Evolutionary conservation across 2,888 invertebrate species (phyloP), one percentile per base, ranked within the genome.

Genomic region (Hydriomena furcata): DNA sequence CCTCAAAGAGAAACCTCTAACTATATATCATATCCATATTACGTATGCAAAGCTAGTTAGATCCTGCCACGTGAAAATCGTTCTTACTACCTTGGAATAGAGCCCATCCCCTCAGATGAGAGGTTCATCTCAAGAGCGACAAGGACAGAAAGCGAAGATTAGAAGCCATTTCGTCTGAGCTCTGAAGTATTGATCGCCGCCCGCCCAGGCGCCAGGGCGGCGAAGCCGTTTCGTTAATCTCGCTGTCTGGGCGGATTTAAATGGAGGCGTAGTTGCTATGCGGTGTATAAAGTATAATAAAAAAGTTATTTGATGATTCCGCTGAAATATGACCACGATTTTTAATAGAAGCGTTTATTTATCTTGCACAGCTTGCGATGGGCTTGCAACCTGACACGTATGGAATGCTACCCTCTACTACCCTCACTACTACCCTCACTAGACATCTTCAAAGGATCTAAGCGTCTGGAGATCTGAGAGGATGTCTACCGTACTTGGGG

Each of bases 81-180:
- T n/a, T 28, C 40, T 41, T 48, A 48, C 13, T 13, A 7, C 30
- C 3, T 34, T 35, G 35, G 2, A 21, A 61, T 65, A 72, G 62
- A 55, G 68, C 63, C 12, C 42, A 60, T 52, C 7, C 45, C 36
- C 7, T 32, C 25, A 46, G 63, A 66, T 68, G 67, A 48, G 40
- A 35, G 31, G 24, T 70, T 67, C 79, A 79, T 80, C 76, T 78
- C 74, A 47, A 42, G 84, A 64, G 79, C 60, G 85, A 87, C 76
- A 84, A 82, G 84, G 87, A 87, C 79, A 84, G 78, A 81, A 42
- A 11, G 30, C 12, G 78, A 80, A 88, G 86, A 87, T 86, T 86
- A 87, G 84, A 84, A 76, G 79, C 74, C 75, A 63, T 70, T 68
- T 63, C 59, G 65, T 51, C 42, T 46, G 42, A 28, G 17, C 17